Conservation (phyloP, 2,888 invertebrate genomes). For the Drosophila fulvimacula region DNA sequence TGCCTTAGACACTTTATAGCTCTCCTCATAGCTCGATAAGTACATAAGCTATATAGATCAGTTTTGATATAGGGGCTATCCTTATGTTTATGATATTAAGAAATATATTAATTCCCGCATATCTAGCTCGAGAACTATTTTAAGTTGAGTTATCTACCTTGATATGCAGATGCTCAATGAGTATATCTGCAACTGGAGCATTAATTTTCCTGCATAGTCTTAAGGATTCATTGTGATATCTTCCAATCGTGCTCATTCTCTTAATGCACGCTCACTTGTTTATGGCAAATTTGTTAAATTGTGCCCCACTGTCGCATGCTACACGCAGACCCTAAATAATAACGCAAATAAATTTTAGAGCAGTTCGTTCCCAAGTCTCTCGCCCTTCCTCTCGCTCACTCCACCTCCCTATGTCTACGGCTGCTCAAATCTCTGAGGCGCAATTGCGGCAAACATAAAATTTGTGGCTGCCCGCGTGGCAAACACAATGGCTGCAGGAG, state of each 20-base stretch:
- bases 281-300: conserved; percentile 52
- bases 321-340: conserved; percentile 60
- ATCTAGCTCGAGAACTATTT: too few relatives aligned
- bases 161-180: neutral
- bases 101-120: too few relatives aligned
- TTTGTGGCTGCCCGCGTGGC: conserved; percentile 27
- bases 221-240: neutral
- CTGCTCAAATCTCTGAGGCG: conserved; percentile 68
- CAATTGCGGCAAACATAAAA: conserved; percentile 76
- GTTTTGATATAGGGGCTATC: too few relatives aligned
- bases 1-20: too few relatives aligned
- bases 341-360: conserved; percentile 71
- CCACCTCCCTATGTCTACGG: neutral
- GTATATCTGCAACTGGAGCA: neutral
- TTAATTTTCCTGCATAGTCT: neutral
- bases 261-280: neutral
- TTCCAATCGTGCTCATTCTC: neutral
- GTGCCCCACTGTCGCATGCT: conserved; percentile 16
- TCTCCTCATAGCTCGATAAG: too few relatives aligned
- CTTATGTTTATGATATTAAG: too few relatives aligned
- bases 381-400: neutral
- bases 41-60: too few relatives aligned
- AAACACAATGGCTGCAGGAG: conserved; percentile 1
- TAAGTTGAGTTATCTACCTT: neutral
- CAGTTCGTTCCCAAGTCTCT: conserved; percentile 15